Evolutionary conservation across 2,797 vertebrate genomes (phyloP), one percentile per base, ranked within the genome.

Genomic region (Danio jaintianensis): DNA sequence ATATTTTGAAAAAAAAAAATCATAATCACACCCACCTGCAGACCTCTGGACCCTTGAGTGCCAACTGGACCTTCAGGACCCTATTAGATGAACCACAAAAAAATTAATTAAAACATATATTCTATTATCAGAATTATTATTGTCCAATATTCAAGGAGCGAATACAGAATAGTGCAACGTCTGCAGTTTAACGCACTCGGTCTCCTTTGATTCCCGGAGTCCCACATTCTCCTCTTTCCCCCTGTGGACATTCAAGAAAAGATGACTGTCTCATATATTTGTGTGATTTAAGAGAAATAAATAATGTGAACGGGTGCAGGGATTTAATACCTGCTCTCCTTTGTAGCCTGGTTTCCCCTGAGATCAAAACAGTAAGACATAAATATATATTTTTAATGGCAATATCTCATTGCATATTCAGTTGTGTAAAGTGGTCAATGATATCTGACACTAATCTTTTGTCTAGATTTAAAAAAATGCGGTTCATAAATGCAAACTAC

Each of bases 131-230:
- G 53, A 22, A n/a, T 80, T 15, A 40, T 8, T 66, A 18, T 1
- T n/a, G n/a, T n/a, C n/a, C n/a, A n/a, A 61, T 15, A 22, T n/a
- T 5, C 45, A 2, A 38, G 13, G 75, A 45, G 67, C 40, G 11
- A n/a, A n/a, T 12, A n/a, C 59, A 38, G 62, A 29, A 86, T 59
- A 63, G 3, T 73, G 4, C 20, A 81, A 80, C 0, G 12, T 69
- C 0, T 42, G 43, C 66, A 64, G 52, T 59, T 38, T 69, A 74
- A 81, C 84, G 0, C 91, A 97, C 96, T 92, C 91, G 93, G 89
- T 97, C 96, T 89, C 97, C 97, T 95, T 97, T 98, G 86, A 94
- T 91, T 88, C 96, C 96, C 61, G 96, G 96, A 80, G 93, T 95
- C 64, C 96, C 97, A 84, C 96, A 98, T 85, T 97, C 95, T 15